These are phyloP conservation scores for Phyllotreta striolata DNA, from an alignment of 2,888 invertebrate genomes.

Conservation along the genomic window DNA sequence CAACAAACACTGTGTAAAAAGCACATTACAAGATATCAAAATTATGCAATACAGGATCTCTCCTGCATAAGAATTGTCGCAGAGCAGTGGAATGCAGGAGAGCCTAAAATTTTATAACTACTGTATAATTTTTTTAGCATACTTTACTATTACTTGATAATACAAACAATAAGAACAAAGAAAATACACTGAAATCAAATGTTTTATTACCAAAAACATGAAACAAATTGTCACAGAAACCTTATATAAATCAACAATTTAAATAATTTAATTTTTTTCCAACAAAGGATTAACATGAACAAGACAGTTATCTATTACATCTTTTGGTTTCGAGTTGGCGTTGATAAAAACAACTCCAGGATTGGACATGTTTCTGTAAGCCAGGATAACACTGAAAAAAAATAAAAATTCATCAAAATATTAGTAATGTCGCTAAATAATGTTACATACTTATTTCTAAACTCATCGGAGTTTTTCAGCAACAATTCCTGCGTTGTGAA, in stretches of 20 bases:
- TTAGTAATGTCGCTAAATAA: neutral
- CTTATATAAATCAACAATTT: neutral
- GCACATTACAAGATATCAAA: no score
- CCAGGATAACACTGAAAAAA: conserved; percentile 24
- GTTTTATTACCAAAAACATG: no score
- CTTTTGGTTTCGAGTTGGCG: neutral
- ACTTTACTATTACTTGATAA: no score
- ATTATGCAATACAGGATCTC: no score
- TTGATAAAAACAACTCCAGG: conserved; percentile 18
- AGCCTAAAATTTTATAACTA: no score
- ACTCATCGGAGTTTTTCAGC: conserved; percentile 48
- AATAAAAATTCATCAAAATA: neutral
- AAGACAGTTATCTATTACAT: neutral
- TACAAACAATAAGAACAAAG: no score
- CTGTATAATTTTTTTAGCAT: no score
- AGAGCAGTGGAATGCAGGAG: no score
- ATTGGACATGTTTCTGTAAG: conserved; percentile 27
- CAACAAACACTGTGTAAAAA: no score
- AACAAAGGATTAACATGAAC: conserved; percentile 6
- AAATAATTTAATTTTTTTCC: neutral
- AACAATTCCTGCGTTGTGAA: conserved; percentile 55
- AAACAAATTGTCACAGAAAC: no score
- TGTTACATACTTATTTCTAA: conserved; percentile 55
- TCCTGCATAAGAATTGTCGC: no score
- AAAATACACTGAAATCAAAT: no score